Conservation (phyloP, 2,797 vertebrate genomes). For the Paratrypauchen microcephalus region DNA sequence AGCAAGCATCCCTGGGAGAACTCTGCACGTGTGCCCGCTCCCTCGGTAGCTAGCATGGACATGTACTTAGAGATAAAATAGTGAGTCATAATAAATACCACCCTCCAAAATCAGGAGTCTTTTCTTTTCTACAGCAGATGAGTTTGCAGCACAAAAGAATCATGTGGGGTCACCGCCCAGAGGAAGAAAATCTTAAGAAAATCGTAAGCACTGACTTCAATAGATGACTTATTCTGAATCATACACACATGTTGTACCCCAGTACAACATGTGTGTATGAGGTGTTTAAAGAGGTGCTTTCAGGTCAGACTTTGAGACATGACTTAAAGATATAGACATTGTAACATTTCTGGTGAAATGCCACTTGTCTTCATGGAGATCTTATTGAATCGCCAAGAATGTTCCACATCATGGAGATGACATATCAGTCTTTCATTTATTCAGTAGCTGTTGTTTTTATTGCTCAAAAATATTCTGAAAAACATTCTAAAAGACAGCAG, state of each 20-base stretch:
- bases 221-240: constrained; percentile 4
- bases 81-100: constrained; percentile 43
- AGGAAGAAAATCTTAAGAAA: constrained; percentile 10
- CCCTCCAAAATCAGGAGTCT: constrained; percentile 25
- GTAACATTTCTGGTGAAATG: no score
- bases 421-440: no score
- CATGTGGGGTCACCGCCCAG: neutral
- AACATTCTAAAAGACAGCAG: no score
- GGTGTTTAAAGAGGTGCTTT: constrained; percentile 20
- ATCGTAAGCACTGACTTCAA: constrained; percentile 5
- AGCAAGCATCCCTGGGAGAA: constrained; percentile 36
- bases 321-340: neutral
- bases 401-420: no score
- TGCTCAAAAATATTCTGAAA: no score
- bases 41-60: constrained; percentile 16
- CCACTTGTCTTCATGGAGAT: no score
- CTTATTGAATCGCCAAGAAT: no score
- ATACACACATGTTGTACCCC: constrained; percentile 14
- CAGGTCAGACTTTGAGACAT: neutral
- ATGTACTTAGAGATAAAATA: constrained; percentile 31
- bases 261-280: no score
- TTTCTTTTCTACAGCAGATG: constrained; percentile 24
- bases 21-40: neutral
- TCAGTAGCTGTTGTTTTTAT: no score
- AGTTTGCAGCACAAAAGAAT: constrained; percentile 35